phyloP scores from a whole-genome alignment of 2,113 vertebrate genomes.

The Malurus cyaneus region DNA sequence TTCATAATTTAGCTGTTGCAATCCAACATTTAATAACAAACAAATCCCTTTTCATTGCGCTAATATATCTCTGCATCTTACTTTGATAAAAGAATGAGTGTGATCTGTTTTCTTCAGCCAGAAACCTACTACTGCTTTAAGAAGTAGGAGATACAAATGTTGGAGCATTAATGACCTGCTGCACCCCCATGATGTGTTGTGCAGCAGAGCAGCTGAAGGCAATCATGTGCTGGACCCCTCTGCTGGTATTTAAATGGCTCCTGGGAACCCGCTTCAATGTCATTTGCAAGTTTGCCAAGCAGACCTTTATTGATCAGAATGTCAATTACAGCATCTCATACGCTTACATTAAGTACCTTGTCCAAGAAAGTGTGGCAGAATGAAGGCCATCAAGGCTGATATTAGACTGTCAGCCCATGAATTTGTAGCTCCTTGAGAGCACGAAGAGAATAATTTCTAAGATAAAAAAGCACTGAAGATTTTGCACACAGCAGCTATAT shows the following conservation, averaged over 20 bases:
- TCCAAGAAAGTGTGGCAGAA: conserved; percentile 9
- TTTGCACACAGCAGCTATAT: neutral
- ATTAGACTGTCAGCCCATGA: conserved; percentile 35
- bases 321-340: conserved; percentile 27
- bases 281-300: neutral
- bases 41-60: neutral
- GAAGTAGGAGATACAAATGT: neutral
- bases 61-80: neutral
- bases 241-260: neutral
- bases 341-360: conserved; percentile 33
- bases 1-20: neutral
- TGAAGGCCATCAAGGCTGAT: conserved; percentile 16
- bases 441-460: neutral
- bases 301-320: conserved; percentile 48
- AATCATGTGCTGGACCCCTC: neutral
- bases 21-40: neutral
- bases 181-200: accelerated
- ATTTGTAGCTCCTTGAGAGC: conserved; percentile 34
- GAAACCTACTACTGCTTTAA: neutral
- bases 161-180: neutral
- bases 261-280: conserved; percentile 7
- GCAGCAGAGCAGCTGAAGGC: neutral
- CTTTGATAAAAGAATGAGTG: neutral
- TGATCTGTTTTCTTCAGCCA: neutral
- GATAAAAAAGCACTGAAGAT: neutral